Evolutionary conservation across 2,797 vertebrate species (phyloP), one percentile per base, ranked within the genome.

Genomic region (Sciurus vulgaris): DNA sequence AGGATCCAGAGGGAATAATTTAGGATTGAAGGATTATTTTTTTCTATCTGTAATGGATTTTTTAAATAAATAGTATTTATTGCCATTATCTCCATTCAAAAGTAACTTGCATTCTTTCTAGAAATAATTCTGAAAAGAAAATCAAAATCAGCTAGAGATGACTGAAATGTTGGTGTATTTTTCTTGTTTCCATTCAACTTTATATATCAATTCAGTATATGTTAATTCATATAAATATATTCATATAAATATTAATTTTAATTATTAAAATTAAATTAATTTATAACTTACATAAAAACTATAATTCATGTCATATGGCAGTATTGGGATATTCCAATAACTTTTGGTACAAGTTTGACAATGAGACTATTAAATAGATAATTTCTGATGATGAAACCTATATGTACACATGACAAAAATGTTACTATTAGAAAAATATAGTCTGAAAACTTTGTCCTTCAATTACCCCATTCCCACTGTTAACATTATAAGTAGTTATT

Each of bases 381-480:
- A 54, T 91, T 96, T 96, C 61, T 92, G 10, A 84, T 79, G 63
- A 94, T 86, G 81, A 93, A 94, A 70, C 78, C 22, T 35, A 1
- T 54, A 18, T 63, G 14, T 73, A 77, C 1, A 76, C 20, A 41
- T 81, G 51, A 86, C 15, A 93, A 77, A 95, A 79, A 76, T 93
- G 38, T 91, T 91, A 97, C 86, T 83, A 63, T 92, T 88, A 92
- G 70, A 85, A 96, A 97, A 95, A 38, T 51, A 78, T 33, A 61
- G 91, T 7, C 82, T 77, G 49, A 73, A 91, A 84, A 95, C 51
- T 81, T 4, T 91, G 4, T 67, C 28, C 73, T 82, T 8, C 28
- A 70, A 5, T 94, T 93, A 44, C 15, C 65, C 59, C 20, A 30
- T 81, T 51, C 28, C 38, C n/a, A 83, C 20, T 88, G 22, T 91